Evolutionary conservation across 2,888 invertebrate genomes (phyloP), one percentile per base, ranked within the genome.

Genomic region (Philopedon plagiatum): DNA sequence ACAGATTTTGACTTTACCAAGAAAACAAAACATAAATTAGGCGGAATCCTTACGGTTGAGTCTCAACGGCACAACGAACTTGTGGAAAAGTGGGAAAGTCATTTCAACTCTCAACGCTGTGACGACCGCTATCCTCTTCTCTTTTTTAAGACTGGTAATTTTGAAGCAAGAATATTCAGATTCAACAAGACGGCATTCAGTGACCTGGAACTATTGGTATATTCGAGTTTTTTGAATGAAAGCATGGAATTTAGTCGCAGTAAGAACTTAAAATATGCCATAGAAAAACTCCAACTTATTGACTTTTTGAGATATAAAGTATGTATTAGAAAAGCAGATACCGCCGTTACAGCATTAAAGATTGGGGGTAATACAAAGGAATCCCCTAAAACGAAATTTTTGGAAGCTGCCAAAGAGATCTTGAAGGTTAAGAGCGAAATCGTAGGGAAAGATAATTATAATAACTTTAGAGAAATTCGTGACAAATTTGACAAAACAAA

Each of bases 1-100:
- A 67, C 73, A 2, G 32, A 60, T 34, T 58, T 70, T 2, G 41
- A 74, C 54, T 60, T 65, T 9, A 9, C 9, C n/a, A 29, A 29
- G 11, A 29, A 15, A 29, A 54, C 29, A 13, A 54, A 54, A 29
- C 51, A n/a, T 18, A 26, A 29, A 32, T 1, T 18, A 1, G 29
- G 15, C 11, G 29, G 18, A 0, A 54, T 0, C 8, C 9, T 54
- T 8, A 32, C 51, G 18, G 7, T 21, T 0, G 44, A 46, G 1
- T 2, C 26, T 29, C 13, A 51, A 15, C 13, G 23, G 29, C 51
- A 54, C 5, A 54, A 54, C 15, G 18, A 54, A 29, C 15, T 54
- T 29, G 15, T 54, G 0, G 18, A 8, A 2, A 29, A 18, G 18
- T 54, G 51, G 51, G 15, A 54, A 11, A 15, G 23, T 7, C 15